phyloP scores from a whole-genome alignment of 1,140 invertebrate species.

The Drosophila gunungcola region DNA sequence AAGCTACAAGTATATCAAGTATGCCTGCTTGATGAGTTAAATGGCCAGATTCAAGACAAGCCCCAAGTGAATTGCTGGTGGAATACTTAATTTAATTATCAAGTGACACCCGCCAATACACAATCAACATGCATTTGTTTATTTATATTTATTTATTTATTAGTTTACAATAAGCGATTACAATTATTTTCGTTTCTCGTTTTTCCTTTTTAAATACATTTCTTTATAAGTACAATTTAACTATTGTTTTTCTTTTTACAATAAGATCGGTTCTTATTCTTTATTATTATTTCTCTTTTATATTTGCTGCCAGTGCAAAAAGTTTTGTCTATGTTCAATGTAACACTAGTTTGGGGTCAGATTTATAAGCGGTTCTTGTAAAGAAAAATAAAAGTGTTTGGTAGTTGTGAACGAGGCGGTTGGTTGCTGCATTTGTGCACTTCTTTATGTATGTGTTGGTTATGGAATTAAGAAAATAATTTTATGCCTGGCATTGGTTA shows the following conservation, averaged over 20 bases:
- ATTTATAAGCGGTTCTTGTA: slow-evolving; percentile 26
- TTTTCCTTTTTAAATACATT: slow-evolving; percentile 63
- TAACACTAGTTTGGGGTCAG: slow-evolving; percentile 51
- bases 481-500: slow-evolving; percentile 69
- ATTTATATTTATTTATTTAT: slow-evolving; percentile 84
- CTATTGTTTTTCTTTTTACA: slow-evolving; percentile 83
- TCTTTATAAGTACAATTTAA: slow-evolving; percentile 84
- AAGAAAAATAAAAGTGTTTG: slow-evolving; percentile 77
- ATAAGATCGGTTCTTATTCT: slow-evolving; percentile 28
- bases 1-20: slow-evolving; percentile 32
- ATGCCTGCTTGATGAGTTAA: slow-evolving; percentile 7
- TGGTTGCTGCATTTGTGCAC: slow-evolving; percentile 59
- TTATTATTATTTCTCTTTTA: slow-evolving; percentile 40
- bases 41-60: slow-evolving; percentile 16
- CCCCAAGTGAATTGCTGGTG: slow-evolving; percentile 33
- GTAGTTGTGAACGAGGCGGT: slow-evolving; percentile 67
- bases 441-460: slow-evolving; percentile 5
- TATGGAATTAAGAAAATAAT: slow-evolving; percentile 70
- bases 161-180: slow-evolving; percentile 85
- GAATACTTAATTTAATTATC: slow-evolving; percentile 22
- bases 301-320: slow-evolving; percentile 85
- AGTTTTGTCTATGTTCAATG: slow-evolving; percentile 49
- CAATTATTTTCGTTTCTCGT: slow-evolving; percentile 67
- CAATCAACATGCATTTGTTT: slow-evolving; percentile 38
- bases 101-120: neutral